Conservation (phyloP, 2,113 vertebrate species). For the Peromyscus californicus region DNA sequence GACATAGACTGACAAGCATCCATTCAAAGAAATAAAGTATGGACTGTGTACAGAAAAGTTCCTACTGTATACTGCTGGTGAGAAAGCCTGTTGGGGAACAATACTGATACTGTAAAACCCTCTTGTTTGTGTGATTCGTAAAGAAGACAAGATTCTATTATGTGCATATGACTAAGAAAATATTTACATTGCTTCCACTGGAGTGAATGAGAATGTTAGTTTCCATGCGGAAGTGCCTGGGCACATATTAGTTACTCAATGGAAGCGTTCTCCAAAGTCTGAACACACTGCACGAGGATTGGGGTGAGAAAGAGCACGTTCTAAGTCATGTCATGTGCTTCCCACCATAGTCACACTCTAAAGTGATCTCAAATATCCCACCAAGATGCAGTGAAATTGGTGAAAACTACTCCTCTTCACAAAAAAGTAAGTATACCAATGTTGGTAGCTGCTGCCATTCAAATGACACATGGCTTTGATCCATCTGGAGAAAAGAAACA, state of each 20-base stretch:
- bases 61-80: not conserved
- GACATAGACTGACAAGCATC: not conserved
- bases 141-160: not conserved
- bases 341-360: not conserved
- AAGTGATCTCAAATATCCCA: not conserved
- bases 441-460: not conserved
- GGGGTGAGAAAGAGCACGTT: not conserved
- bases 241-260: conserved; percentile 32
- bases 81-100: not conserved
- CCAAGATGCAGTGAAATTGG: not conserved
- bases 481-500: not conserved
- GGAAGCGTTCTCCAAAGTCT: not conserved
- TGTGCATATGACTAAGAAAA: not conserved
- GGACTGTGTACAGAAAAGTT: not conserved
- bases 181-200: not conserved
- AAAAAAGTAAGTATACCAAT: not conserved
- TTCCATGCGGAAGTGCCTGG: not conserved
- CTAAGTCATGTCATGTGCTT: not conserved
- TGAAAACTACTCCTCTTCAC: not conserved
- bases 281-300: not conserved
- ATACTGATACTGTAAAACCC: too few relatives aligned
- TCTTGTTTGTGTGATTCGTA: not conserved
- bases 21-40: not conserved
- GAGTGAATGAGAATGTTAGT: not conserved
- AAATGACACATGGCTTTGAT: not conserved